Conservation (phyloP, 2,797 vertebrate species). For the Semotilus atromaculatus region DNA sequence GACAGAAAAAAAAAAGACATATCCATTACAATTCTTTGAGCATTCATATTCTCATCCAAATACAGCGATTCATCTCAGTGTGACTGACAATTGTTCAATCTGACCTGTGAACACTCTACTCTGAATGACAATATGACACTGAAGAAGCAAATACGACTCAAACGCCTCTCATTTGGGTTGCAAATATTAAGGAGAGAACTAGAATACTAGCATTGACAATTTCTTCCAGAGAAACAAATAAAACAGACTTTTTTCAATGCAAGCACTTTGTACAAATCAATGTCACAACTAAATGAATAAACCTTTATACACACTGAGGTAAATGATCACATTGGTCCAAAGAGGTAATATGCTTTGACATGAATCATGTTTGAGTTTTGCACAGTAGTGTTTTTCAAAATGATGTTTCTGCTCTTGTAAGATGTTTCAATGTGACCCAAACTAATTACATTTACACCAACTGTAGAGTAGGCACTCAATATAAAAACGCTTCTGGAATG, state of each 20-base stretch:
- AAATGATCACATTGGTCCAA: conserved; percentile 86
- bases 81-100: not conserved
- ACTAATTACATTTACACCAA: not conserved
- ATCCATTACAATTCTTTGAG: not conserved
- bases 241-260: conserved; percentile 57
- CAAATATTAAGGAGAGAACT: conserved; percentile 1
- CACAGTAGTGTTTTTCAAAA: conserved; percentile 41
- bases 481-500: conserved; percentile 38
- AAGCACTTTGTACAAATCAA: conserved; percentile 49
- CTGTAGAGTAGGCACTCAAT: conserved; percentile 2
- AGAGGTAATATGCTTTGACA: conserved; percentile 78
- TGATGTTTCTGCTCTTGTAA: conserved; percentile 9
- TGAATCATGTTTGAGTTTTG: conserved; percentile 30
- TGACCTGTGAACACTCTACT: not conserved
- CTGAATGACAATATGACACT: not conserved
- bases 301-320: conserved; percentile 82
- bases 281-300: conserved; percentile 74
- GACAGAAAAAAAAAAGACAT: not conserved
- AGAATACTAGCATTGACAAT: not conserved
- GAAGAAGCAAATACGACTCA: conserved; percentile 39
- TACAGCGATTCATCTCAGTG: not conserved
- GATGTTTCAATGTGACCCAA: not conserved
- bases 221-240: conserved; percentile 66
- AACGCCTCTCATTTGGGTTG: conserved; percentile 66
- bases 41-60: not conserved